These are phyloP conservation scores for Autographa pulchrina DNA, from an alignment of 2,888 invertebrate species.

Conservation along the genomic window DNA sequence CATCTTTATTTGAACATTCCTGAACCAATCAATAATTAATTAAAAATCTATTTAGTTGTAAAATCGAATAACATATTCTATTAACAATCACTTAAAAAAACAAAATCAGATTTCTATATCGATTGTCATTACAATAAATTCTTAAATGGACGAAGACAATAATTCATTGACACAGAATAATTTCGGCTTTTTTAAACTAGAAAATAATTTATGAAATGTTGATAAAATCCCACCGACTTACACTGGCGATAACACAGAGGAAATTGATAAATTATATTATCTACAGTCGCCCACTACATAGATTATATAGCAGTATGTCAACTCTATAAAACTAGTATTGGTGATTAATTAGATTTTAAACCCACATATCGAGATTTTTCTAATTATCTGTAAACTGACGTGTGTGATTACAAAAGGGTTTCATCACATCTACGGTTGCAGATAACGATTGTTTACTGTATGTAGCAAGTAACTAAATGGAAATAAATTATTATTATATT, in stretches of 20 bases:
- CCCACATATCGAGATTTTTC: constrained; percentile 27
- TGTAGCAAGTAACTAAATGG: neutral
- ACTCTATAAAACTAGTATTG: constrained; percentile 34
- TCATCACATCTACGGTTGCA: neutral
- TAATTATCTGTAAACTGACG: constrained; percentile 30
- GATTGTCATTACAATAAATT: constrained; percentile 31
- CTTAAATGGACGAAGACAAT: constrained; percentile 32
- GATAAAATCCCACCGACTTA: constrained; percentile 64
- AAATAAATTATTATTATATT: neutral
- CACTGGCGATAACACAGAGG: constrained; percentile 59
- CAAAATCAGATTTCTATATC: constrained; percentile 8
- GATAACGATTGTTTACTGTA: neutral
- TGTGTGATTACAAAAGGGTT: constrained; percentile 14
- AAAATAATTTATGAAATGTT: constrained; percentile 63
- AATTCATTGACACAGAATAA: constrained; percentile 59
- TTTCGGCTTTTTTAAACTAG: constrained; percentile 57
- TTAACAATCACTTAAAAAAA: constrained; percentile 25
- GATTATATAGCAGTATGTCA: constrained; percentile 56
- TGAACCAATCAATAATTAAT: constrained; percentile 16
- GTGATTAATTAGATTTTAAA: constrained; percentile 20
- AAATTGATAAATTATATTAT: constrained; percentile 70
- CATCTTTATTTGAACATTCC: constrained; percentile 10
- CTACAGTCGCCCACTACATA: constrained; percentile 50
- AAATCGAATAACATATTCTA: constrained; percentile 22
- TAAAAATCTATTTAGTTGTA: constrained; percentile 24